Evolutionary conservation across 2,797 vertebrate genomes (phyloP).

Genomic region (Emys orbicularis): DNA sequence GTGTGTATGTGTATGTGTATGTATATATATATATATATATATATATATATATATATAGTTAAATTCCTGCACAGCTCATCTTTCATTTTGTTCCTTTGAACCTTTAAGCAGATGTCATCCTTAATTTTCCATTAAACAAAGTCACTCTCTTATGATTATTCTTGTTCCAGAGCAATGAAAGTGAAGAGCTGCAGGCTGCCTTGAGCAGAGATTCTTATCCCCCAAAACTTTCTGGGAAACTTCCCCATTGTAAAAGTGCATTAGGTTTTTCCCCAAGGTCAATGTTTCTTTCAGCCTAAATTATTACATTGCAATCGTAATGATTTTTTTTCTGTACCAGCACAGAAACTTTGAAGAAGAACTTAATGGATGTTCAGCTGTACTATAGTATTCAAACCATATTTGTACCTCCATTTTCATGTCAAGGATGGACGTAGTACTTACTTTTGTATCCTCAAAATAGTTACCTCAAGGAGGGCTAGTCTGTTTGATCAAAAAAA

Average conservation of each 20-base stretch:
- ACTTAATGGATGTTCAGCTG: neutral
- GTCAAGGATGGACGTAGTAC: rapidly evolving
- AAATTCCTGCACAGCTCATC: neutral
- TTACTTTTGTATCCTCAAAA: neutral
- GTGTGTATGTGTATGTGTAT: too few species aligned
- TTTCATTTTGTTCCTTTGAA: neutral
- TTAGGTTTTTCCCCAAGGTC: neutral
- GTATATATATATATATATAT: too few species aligned
- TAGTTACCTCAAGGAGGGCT: neutral
- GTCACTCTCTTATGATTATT: neutral
- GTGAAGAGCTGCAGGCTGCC: rapidly evolving
- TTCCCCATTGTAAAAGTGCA: neutral
- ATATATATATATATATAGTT: too few species aligned
- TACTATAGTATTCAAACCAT: neutral
- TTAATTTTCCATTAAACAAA: neutral
- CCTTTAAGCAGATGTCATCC: neutral
- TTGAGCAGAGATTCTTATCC: neutral
- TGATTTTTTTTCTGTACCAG: neutral
- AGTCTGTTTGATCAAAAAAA: rapidly evolving
- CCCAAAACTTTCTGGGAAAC: rapidly evolving
- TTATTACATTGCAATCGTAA: neutral
- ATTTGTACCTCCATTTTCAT: neutral
- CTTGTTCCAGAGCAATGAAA: neutral
- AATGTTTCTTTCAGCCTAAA: neutral
- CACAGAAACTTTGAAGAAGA: neutral